Evolutionary conservation across 2,797 vertebrate species (phyloP).

Genomic region (Remorina albescens): DNA sequence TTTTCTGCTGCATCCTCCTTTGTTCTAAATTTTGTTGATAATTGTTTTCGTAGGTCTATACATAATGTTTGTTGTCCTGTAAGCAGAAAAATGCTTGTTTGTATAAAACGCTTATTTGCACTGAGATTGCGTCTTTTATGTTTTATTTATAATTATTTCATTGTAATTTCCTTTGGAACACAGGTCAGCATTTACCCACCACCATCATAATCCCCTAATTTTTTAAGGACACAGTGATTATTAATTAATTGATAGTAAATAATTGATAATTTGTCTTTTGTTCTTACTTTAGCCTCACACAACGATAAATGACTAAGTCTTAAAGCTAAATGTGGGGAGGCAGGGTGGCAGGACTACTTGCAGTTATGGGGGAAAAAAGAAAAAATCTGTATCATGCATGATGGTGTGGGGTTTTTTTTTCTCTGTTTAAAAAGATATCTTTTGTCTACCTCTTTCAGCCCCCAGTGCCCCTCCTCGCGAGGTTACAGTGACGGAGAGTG

Average conservation of each 20-base stretch:
- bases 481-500: conserved; percentile 94
- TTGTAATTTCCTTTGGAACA: conserved; percentile 57
- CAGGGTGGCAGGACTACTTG: conserved; percentile 16
- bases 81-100: conserved; percentile 39
- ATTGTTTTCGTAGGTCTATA: conserved; percentile 67
- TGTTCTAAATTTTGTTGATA: conserved; percentile 61
- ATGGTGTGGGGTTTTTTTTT: conserved; percentile 59
- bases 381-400: conserved; percentile 21
- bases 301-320: conserved; percentile 44
- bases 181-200: conserved; percentile 47
- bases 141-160: conserved; percentile 60
- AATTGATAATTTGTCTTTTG: conserved; percentile 59
- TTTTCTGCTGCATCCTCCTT: conserved; percentile 48
- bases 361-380: conserved; percentile 12
- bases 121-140: conserved; percentile 54
- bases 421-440: conserved; percentile 10
- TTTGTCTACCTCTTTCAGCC: conserved; percentile 82
- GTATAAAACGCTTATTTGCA: conserved; percentile 32
- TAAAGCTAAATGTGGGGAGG: conserved; percentile 43
- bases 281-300: conserved; percentile 50
- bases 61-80: conserved; percentile 44
- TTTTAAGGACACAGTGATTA: conserved; percentile 55
- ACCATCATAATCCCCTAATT: conserved; percentile 32
- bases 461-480: conserved; percentile 94
- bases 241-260: no score